Base-by-base conservation (phyloP, 2,113 vertebrate genomes). In the Smithornis capensis region DNA sequence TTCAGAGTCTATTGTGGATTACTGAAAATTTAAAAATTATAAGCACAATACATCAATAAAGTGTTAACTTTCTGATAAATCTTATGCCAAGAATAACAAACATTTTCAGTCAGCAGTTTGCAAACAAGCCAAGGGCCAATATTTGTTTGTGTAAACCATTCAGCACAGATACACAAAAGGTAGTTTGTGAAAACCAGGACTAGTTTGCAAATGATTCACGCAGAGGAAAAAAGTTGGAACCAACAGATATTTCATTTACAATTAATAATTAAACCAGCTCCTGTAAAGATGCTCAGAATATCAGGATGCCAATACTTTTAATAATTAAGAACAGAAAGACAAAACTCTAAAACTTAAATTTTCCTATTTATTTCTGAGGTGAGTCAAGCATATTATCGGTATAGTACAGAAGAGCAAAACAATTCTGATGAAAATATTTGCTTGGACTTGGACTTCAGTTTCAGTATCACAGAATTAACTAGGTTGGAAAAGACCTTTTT, bases 101-200 rank as follows among this genome's bases (percentile, higher is more conserved):
- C 24, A 76, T 50, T 88, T 94, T 90, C 90, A 82, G 60, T 85
- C 62, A 84, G 37, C 35, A 83, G 78, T 92, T 94, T 90, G 79
- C 75, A 95, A 88, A 92, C 69, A 96, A 96, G 73, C 73, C 73
- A 82, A 44, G 19, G 73, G 59, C 76, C 94, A 89, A 96, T 96
- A 94, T 87, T 95, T 95, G 82, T 90, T 95, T 94, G 38, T 11
- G 29, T 74, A 89, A 94, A 85, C 56, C 71, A 57, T 87, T 96
- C 67, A 95, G 33, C 29, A 70, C 52, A 81, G 80, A 92, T 49
- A 65, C 55, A 89, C 94, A 89, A 90, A 85, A 78, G 21, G 81
- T 78, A 91, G 92, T 93, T 94, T 88, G 56, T 83, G 63, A 80
- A 82, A 96, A 77, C 87, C 28, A 50, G 28, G n/a, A 85, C 90